phyloP scores from a whole-genome alignment of 2,888 invertebrate genomes.

The Mechanitis messenoides region DNA sequence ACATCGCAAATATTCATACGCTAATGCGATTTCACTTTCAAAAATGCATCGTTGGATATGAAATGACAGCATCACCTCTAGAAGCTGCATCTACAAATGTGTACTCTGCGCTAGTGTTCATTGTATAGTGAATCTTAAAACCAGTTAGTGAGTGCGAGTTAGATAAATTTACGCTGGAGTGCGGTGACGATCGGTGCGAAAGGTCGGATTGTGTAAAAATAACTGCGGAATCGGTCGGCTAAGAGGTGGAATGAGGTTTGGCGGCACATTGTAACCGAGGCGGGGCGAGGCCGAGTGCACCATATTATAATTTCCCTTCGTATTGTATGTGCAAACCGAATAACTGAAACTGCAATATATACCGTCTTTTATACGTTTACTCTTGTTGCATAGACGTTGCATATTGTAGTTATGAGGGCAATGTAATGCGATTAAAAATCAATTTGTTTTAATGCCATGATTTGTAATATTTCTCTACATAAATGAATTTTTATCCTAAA shows the following conservation, averaged over 20 bases:
- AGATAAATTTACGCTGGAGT: constrained; percentile 62
- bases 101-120: constrained; percentile 36
- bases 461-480: background rate
- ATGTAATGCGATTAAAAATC: no score
- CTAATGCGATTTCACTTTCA: constrained; percentile 25
- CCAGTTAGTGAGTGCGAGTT: constrained; percentile 59
- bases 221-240: constrained; percentile 75
- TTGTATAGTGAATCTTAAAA: constrained; percentile 50
- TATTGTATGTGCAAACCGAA: constrained; percentile 71
- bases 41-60: constrained; percentile 20
- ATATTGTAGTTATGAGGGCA: no score
- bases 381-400: background rate
- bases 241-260: constrained; percentile 75
- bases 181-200: constrained; percentile 75
- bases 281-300: constrained; percentile 74
- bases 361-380: background rate
- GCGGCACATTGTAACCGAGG: constrained; percentile 75
- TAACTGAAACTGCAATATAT: constrained; percentile 57
- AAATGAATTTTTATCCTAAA: constrained; percentile 7
- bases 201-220: constrained; percentile 77
- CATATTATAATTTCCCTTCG: constrained; percentile 75
- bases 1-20: constrained; percentile 16
- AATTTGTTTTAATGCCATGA: background rate
- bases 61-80: constrained; percentile 8
- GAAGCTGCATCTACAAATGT: constrained; percentile 1